phyloP scores from a whole-genome alignment of 2,888 invertebrate genomes.

The Polydrusus cervinus region DNA sequence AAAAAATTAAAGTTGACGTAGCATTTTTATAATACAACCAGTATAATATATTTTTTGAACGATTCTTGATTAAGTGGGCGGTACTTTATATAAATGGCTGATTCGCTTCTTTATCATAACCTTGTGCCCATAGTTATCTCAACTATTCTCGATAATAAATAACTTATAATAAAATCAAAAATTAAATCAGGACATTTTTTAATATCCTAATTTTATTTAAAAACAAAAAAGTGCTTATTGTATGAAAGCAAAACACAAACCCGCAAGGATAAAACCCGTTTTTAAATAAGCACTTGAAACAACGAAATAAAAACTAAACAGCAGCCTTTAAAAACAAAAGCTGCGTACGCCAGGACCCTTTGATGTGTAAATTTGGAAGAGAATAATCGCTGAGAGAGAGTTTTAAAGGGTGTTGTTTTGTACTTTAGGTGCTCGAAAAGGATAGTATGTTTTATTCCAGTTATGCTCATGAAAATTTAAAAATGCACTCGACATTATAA shows the following conservation, averaged over 20 bases:
- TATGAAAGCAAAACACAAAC: slow-evolving; percentile 24
- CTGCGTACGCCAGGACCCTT: slow-evolving; percentile 33
- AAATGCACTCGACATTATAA: neutral
- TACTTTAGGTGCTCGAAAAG: neutral
- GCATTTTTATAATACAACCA: no score
- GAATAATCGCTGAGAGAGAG: slow-evolving; percentile 39
- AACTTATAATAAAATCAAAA: neutral
- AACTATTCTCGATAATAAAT: neutral
- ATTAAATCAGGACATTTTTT: neutral
- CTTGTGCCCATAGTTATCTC: no score
- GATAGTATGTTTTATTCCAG: neutral
- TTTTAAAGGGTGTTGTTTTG: slow-evolving; percentile 36
- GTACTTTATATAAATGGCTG: no score
- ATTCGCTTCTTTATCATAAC: no score
- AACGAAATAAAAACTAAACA: slow-evolving; percentile 44
- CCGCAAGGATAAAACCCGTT: slow-evolving; percentile 28
- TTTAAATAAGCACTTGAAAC: slow-evolving; percentile 40
- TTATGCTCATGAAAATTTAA: neutral
- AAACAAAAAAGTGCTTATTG: slow-evolving; percentile 15
- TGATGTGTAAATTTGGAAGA: slow-evolving; percentile 46
- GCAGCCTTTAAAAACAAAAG: slow-evolving; percentile 43
- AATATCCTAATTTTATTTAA: neutral
- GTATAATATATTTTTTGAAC: no score
- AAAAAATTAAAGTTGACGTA: no score
- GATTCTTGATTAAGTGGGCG: no score